phyloP scores from a whole-genome alignment of 2,888 invertebrate genomes.

The Didymodactylos carnosus region DNA sequence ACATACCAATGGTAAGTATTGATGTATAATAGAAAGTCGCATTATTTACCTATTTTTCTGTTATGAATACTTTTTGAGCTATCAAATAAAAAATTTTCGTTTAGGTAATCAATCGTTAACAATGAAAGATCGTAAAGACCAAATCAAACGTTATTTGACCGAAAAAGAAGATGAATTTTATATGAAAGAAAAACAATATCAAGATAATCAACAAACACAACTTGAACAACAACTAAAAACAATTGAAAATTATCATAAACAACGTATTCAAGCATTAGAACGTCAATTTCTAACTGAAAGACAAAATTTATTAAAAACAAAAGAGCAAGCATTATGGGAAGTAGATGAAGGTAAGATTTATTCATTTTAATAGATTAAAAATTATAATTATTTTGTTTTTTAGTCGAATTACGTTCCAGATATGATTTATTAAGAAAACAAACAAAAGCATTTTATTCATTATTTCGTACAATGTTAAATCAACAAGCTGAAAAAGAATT shows the following conservation, averaged over 20 bases:
- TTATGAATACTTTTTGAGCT: not conserved
- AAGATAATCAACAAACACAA: slow-evolving; percentile 3
- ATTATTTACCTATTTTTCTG: too few species aligned
- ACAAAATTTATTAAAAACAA: slow-evolving; percentile 43
- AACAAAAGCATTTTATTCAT: not conserved
- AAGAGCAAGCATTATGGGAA: slow-evolving; percentile 89
- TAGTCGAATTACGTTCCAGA: not conserved
- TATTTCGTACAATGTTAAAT: not conserved
- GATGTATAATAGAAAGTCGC: too few species aligned
- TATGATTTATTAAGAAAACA: not conserved
- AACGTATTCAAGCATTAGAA: slow-evolving; percentile 8
- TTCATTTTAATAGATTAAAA: too few species aligned
- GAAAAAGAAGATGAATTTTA: not conserved
- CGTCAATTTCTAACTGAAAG: slow-evolving; percentile 6
- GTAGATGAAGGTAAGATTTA: slow-evolving; percentile 49
- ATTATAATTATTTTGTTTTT: too few species aligned
- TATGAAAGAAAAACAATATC: slow-evolving; percentile 5
- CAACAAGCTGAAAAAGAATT: not conserved
- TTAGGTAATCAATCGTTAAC: slow-evolving; percentile 21
- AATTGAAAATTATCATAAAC: slow-evolving; percentile 7
- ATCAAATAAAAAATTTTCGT: too few species aligned
- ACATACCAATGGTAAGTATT: not conserved
- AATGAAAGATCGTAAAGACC: not conserved
- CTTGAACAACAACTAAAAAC: slow-evolving; percentile 5
- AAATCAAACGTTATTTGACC: not conserved